Evolutionary conservation across 2,797 vertebrate species (phyloP).

Genomic region (Sebastes alutus): DNA sequence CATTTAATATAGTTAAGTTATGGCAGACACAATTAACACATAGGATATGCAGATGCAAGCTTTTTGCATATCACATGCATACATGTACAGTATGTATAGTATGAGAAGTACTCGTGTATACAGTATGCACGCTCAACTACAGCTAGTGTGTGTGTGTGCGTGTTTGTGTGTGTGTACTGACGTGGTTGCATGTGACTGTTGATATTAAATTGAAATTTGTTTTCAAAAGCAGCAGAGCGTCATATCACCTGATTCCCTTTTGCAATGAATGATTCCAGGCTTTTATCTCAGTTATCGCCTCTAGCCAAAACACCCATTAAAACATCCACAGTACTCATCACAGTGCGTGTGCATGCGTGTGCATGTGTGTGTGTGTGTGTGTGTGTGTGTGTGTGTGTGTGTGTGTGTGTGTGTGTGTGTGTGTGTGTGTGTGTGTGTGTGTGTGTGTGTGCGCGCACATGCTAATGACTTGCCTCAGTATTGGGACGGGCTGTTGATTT

Average conservation of each 20-base stretch:
- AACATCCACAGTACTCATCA: neutral
- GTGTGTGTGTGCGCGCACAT: neutral
- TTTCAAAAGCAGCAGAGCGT: slow-evolving; percentile 5
- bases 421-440: neutral
- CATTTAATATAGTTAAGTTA: neutral
- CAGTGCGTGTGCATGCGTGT: neutral
- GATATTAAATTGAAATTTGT: neutral
- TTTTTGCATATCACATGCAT: neutral
- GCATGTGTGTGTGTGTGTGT: neutral
- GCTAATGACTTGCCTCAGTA: slow-evolving; percentile 27
- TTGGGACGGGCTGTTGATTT: slow-evolving; percentile 29
- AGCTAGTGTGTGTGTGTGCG: neutral
- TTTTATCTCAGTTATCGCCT: slow-evolving; percentile 19
- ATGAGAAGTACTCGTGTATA: neutral
- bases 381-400: neutral
- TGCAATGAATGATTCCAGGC: neutral
- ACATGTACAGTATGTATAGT: neutral
- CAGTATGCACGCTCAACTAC: neutral
- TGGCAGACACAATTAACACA: neutral
- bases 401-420: neutral
- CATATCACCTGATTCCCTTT: slow-evolving; percentile 1
- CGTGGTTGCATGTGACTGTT: neutral
- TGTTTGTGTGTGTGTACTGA: neutral
- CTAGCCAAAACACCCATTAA: slow-evolving; percentile 12
- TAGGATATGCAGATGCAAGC: neutral